Evolutionary conservation across 2,113 vertebrate species (phyloP).

Genomic region (Neolamprologus variostigma): DNA sequence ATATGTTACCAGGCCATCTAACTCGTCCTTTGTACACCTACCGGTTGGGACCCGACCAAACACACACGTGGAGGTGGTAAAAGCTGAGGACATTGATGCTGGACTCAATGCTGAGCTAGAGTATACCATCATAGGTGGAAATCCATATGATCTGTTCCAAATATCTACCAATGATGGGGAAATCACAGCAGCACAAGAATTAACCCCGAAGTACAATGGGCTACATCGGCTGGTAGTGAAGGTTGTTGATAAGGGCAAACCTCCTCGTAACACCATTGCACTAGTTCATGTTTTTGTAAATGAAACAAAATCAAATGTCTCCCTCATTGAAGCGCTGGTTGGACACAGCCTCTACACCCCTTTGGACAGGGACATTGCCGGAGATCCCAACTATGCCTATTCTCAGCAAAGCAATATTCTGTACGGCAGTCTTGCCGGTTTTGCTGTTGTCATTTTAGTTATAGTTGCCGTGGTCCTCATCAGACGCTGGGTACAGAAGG

Average conservation of each 20-base stretch:
- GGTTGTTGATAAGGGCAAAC: slow-evolving; percentile 89
- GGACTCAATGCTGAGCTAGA: slow-evolving; percentile 84
- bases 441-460: slow-evolving; percentile 85
- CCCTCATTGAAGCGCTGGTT: slow-evolving; percentile 85
- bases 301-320: slow-evolving; percentile 85
- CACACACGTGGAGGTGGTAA: slow-evolving; percentile 84
- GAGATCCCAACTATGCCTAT: slow-evolving; percentile 86
- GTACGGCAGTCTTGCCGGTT: slow-evolving; percentile 84
- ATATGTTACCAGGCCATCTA: slow-evolving; percentile 89
- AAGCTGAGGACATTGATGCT: slow-evolving; percentile 90
- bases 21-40: slow-evolving; percentile 87
- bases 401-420: slow-evolving; percentile 86
- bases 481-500: slow-evolving; percentile 86
- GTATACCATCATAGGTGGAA: slow-evolving; percentile 87
- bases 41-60: slow-evolving; percentile 78
- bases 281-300: slow-evolving; percentile 95
- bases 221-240: slow-evolving; percentile 90
- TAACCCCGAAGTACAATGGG: slow-evolving; percentile 86
- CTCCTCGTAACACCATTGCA: slow-evolving; percentile 82
- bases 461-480: slow-evolving; percentile 86
- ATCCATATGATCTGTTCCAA: slow-evolving; percentile 89
- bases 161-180: slow-evolving; percentile 84
- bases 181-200: slow-evolving; percentile 86
- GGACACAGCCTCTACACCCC: slow-evolving; percentile 94
- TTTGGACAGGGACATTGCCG: slow-evolving; percentile 89